Evolutionary conservation across 30 jellyfish, hydroid and myxozoan species (phyloP).

Genomic region (Mastigias papua): DNA sequence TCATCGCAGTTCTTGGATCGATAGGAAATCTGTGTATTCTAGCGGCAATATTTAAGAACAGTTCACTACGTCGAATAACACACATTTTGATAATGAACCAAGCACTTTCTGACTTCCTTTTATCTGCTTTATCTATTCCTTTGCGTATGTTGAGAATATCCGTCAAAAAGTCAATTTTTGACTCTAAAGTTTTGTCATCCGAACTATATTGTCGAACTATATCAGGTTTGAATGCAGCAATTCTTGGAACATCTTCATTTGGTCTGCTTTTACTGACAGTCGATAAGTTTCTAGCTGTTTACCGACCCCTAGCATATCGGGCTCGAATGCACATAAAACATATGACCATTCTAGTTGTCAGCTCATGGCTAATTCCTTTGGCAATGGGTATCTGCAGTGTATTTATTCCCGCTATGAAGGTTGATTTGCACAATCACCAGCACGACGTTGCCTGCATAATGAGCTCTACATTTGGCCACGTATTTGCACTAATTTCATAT

Average conservation of each 20-base stretch:
- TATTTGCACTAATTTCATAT: conserved; percentile 10
- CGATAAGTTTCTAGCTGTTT: conserved; percentile 57
- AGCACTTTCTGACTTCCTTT: conserved; percentile 57
- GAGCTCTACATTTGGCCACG: conserved; percentile 22
- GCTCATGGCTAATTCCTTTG: conserved; percentile 44
- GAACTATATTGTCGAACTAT: conserved; percentile 26
- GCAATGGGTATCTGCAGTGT: conserved; percentile 22
- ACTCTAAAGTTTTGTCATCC: conserved; percentile 24
- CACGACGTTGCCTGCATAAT: conserved; percentile 45
- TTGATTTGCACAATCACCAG: not conserved
- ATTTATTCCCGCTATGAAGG: conserved; percentile 11
- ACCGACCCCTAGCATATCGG: conserved; percentile 38
- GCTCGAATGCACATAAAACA: not conserved
- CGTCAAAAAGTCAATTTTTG: conserved; percentile 10
- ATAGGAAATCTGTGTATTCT: conserved; percentile 25
- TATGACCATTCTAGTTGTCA: not conserved
- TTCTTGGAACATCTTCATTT: conserved; percentile 37
- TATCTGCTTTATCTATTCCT: conserved; percentile 28
- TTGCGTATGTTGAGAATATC: conserved; percentile 26
- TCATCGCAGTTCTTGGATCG: conserved; percentile 2
- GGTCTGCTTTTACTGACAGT: conserved; percentile 40
- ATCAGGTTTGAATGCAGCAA: conserved; percentile 13
- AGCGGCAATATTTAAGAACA: conserved; percentile 6
- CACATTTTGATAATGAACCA: conserved; percentile 46
- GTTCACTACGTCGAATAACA: conserved; percentile 32